Base-by-base conservation (phyloP, 2,888 invertebrate genomes). In the Orchesellides sinensis region DNA sequence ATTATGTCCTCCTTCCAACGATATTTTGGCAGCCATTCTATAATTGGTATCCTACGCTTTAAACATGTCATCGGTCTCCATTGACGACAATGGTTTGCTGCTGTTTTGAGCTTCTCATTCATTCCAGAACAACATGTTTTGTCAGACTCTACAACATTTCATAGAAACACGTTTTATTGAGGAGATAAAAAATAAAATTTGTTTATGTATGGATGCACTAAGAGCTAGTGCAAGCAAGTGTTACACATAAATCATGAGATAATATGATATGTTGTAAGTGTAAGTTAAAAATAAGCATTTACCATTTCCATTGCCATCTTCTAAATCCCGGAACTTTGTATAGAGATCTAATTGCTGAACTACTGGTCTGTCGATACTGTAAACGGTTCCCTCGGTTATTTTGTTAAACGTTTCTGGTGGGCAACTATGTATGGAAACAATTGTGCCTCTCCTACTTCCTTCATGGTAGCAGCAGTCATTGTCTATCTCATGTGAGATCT, bases 11-110 rank as follows among this genome's bases (percentile, higher is more conserved):
- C 89, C 88, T 92, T 92, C 90, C 92, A 91, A 59, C 92, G 91
- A 91, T 95, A 95, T 63, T 91, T 90, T 0, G 93, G 93, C 65
- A 95, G 90, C 95, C 95, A 95, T 87, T 91, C 91, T 27, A 92
- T 88, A 25, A 94, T 90, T 0, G 95, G 95, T 52, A 95, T 14
- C 10, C 25, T 23, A 17, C 21, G 1, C 19, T 59, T 66, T n/a
- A 80, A 5, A n/a, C 40, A 47, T 0, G 5, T 10, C 4, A 23
- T 14, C 0, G 66, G 73, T 32, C 14, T 72, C 47, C 65, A 66
- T 47, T 59, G 17, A 1, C 25, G 27, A 27, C 72, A 80, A 10
- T 5, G 19, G 12, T 47, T 32, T 3, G 10, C 21, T 10, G 45
- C 35, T 14, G 47, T 47, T 25, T 12, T 75, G 6, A 40, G 17